Percentiles rank a stretch among this genome's conserved stretches.
phyloP scores from a whole-genome alignment of 2,113 vertebrate species.

The Octodon degus region DNA sequence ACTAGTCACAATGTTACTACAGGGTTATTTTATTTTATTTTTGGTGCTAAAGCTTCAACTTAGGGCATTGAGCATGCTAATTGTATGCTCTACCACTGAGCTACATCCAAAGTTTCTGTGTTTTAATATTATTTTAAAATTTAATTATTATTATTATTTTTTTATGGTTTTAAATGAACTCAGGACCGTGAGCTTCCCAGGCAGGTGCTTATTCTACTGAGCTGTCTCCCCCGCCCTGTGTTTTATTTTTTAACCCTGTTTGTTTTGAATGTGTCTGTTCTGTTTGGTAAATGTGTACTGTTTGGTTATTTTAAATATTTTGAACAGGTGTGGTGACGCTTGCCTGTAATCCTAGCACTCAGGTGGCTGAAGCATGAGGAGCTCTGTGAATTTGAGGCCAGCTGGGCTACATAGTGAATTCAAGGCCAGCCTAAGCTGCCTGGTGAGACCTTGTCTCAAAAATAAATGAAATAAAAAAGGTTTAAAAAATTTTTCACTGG shows the following conservation, averaged over 20 bases:
- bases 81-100: background rate
- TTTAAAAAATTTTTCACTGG: background rate
- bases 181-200: no score
- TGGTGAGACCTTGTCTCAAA: background rate
- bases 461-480: background rate
- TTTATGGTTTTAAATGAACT: no score
- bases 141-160: no score
- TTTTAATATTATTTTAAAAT: background rate
- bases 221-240: background rate
- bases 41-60: background rate
- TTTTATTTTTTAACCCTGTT: background rate
- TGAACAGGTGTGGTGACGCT: background rate
- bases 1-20: background rate
- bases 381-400: background rate
- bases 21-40: background rate
- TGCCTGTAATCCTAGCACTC: background rate
- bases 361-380: background rate
- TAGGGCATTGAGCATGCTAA: background rate
- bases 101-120: background rate
- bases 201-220: no score
- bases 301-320: slow-evolving; percentile 56
- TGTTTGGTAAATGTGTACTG: background rate
- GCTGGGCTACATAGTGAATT: background rate
- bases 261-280: background rate
- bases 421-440: background rate